Base-by-base conservation (phyloP, 2,797 vertebrate genomes). In the Hypotaenidia philippensis region DNA sequence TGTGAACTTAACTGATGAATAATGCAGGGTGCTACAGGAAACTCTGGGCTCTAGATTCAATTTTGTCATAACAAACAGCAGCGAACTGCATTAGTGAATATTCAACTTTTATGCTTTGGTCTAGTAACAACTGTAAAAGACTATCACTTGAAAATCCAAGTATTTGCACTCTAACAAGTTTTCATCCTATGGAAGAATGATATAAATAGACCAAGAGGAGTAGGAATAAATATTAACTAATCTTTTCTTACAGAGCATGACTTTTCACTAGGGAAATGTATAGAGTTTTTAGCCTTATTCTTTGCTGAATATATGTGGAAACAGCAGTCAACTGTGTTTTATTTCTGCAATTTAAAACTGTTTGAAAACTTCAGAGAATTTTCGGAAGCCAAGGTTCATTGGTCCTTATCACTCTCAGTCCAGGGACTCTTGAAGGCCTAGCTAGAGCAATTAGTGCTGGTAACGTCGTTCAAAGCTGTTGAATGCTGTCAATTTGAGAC, bases 371-470 rank as follows among this genome's bases (percentile, higher is more conserved):
- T 89, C 8, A 71, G 57, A 84, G 74, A 56, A 27, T 76, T 83
- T 93, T 91, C 66, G 79, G 70, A 94, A 94, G 63, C 63, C 13
- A 53, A 31, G 25, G 63, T 91, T 92, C 68, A 7, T 64, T 65
- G 59, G 53, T 93, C 57, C 55, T 93, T 92, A 76, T 89, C 56
- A 15, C 20, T 40, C 22, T 26, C 27, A 68, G 64, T 32, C 68
- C 53, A 63, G 75, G 34, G 36, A 27, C 53, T 72, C 70, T 63
- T 79, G 64, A 77, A 85, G 60, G 49, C 57, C 53, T 18, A 36
- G 25, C 44, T 87, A 13, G 72, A 93, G 52, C 38, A 91, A 47
- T 96, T 94, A 93, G n/a, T 71, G 41, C 88, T 88, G 53, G 64
- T 69, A 66, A n/a, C 0, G 0, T 87, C 9, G 1, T 71, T 94